Base-by-base conservation (phyloP, 2,888 invertebrate genomes). In the Drosophila buzzatii region DNA sequence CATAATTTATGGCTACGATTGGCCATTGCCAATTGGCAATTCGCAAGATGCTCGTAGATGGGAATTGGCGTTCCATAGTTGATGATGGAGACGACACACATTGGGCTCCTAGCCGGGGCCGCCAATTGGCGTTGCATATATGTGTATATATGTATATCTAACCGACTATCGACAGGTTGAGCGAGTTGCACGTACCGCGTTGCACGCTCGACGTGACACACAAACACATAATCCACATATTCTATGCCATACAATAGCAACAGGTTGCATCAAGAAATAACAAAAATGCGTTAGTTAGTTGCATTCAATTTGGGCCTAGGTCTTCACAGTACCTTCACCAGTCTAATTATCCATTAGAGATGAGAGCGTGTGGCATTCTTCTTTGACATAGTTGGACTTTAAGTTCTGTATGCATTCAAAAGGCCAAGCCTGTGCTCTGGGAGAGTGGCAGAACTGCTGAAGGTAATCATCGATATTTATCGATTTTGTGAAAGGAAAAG, bases 1-100 rank as follows among this genome's bases (percentile, higher is more conserved):
- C 86, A 88, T 87, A 87, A 87, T 89, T 87, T 87, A 87, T 87
- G 78, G 86, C 76, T 62, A 52, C 70, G 73, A 73, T 72, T 73
- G 62, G 70, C 70, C 60, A 72, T 67, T 70, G 80, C 59, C 80
- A 70, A 77, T 79, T 79, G 81, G 78, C 74, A 66, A 73, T 70
- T 66, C 63, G 63, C 72, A 66, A 75, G 58, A 57, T 27, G 23
- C 60, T 37, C 55, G 59, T 55, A 70, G 63, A 70, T 73, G 77
- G 78, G 78, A 77, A 77, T 69, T 51, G 53, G 39, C 68, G 41
- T 31, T 55, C 20, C 65, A n/a, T n/a, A 58, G 72, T 66, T 59
- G 76, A 57, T 63, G 74, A 69, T 57, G 72, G 53, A 58, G 70
- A 70, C 86, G 79, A 87, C 85, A 84, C 72, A 87, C 81, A 82